phyloP scores from a whole-genome alignment of 1,140 invertebrate species.

The Pachyrhynchus sulphureomaculatus region DNA sequence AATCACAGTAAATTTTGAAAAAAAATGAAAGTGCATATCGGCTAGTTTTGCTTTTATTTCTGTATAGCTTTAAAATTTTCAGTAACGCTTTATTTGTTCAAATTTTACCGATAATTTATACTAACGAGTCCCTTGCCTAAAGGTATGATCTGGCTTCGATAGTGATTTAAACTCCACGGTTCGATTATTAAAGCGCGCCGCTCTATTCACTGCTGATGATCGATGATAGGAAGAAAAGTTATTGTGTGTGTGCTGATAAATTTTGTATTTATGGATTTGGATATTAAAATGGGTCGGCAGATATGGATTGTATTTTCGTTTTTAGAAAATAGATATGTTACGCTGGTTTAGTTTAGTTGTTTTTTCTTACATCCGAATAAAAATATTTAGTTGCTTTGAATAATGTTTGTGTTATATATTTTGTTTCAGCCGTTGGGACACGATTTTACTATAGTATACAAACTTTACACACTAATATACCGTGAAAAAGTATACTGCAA shows the following conservation, averaged over 20 bases:
- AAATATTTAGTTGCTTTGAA: no score
- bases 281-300: neutral
- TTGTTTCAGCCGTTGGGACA: no score
- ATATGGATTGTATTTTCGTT: neutral
- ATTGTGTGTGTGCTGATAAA: slow-evolving; percentile 11
- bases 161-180: no score
- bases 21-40: slow-evolving; percentile 2
- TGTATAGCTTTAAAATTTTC: no score
- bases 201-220: neutral
- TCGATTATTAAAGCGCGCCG: neutral
- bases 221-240: slow-evolving; percentile 4
- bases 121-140: slow-evolving; percentile 2
- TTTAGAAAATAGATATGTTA: neutral
- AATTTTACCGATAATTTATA: slow-evolving; percentile 2
- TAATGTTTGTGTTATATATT: no score
- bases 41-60: no score
- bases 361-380: no score
- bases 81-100: neutral
- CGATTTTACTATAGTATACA: no score
- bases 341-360: no score
- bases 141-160: neutral
- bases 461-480: no score
- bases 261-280: slow-evolving; percentile 8
- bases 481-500: no score
- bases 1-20: no score